Base-by-base conservation (phyloP, 2,888 invertebrate genomes). In the Chaitophorus viminalis region DNA sequence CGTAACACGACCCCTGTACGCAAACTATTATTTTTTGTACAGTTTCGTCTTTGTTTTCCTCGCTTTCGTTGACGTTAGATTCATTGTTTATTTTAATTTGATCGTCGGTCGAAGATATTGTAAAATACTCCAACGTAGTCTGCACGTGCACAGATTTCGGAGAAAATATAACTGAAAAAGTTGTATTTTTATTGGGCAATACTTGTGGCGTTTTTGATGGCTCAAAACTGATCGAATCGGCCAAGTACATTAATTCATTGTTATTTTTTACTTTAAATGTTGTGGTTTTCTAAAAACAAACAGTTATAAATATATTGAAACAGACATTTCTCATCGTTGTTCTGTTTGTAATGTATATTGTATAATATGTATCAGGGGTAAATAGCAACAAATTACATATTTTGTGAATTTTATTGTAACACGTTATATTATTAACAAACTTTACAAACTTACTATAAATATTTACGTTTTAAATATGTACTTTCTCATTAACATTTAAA, bases 231-330 rank as follows among this genome's bases (percentile, higher is more conserved):
- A 87, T 87, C 11, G 87, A 81, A 74, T 87, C 87, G 3, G 72
- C 81, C 79, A 87, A 74, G 46, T 87, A 81, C 87, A 87, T 87
- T 8, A 18, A 46, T 87, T 65, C 81, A 11, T 81, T 87, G 25
- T 87, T 81, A 46, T 81, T 87, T 81, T 87, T 65, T 14, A 87
- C 74, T 72, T 81, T 36, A 65, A 87, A 87, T 29, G 25, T 39
- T 33, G 74, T 74, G 17, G 31, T 2, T 33, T 87, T 87, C 87
- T 87, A n/a, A 29, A 54, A 60, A 60, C 8, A 25, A 46, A 46
- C 46, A 46, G 46, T 46, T 14, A 46, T 46, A 46, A 11, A 14
- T 46, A 2, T 46, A 46, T 46, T 46, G 46, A 46, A 46, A 46
- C 11, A 46, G 46, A 46, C 46, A 46, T 46, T 46, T 46, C 46